Evolutionary conservation across 2,888 invertebrate genomes (phyloP).

Genomic region (Idaea aversata): DNA sequence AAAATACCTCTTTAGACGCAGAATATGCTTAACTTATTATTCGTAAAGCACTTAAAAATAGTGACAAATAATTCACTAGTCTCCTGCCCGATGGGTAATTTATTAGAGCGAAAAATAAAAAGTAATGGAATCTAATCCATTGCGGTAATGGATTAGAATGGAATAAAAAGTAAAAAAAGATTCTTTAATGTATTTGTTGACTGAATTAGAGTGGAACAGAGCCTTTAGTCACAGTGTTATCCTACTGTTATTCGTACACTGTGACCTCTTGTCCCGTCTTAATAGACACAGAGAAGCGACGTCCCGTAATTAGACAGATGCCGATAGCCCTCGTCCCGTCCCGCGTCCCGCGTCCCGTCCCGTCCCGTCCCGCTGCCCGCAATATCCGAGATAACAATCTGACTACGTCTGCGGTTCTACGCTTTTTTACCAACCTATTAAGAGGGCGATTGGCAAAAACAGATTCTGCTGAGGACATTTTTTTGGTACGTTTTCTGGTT

Average conservation of each 20-base stretch:
- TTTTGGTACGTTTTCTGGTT: neutral
- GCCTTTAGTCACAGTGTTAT: neutral
- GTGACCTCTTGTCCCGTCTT: conserved; percentile 13
- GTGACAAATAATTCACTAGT: no score
- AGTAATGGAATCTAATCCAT: no score
- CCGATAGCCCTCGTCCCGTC: conserved; percentile 16
- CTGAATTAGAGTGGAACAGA: no score
- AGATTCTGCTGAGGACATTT: neutral
- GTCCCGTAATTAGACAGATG: conserved; percentile 30
- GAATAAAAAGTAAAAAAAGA: no score
- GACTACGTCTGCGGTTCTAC: neutral
- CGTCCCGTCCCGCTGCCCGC: neutral
- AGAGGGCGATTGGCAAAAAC: conserved; percentile 1
- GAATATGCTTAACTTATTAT: no score
- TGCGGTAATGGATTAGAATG: no score
- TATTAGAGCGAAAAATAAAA: no score
- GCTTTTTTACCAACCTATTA: conserved; percentile 4
- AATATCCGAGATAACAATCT: conserved; percentile 4
- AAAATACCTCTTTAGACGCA: no score
- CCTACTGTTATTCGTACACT: neutral
- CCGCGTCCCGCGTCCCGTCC: conserved; percentile 3
- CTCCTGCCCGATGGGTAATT: no score
- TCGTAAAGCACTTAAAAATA: no score
- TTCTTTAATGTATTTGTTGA: no score
- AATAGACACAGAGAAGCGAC: conserved; percentile 27